Evolutionary conservation across 1,140 invertebrate genomes (phyloP), one percentile per base, ranked within the genome.

Genomic region (Eubasilissa regina): DNA sequence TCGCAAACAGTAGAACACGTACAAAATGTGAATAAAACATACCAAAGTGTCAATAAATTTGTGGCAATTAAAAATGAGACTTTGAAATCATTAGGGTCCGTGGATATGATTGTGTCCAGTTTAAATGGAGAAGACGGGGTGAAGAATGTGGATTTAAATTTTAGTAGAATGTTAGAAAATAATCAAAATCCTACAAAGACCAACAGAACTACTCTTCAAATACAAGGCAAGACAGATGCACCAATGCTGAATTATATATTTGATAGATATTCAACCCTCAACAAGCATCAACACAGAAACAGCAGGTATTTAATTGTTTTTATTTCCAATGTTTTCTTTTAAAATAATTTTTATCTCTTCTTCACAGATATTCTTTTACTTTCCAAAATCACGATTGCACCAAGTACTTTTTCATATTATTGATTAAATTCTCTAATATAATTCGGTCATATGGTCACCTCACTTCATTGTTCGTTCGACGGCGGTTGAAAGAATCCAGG

Each of bases 241-340:
- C 92, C 93, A 13, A 93, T 94, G 92, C 85, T 94, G 17, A 93
- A 93, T 84, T 93, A 93, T 81, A 93, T 94, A 78, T 93, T 93
- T 83, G 93, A 94, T 83, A 90, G 92, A 0, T 92, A 92, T 82
- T 92, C 91, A 15, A 90, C 90, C 51, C 88, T 90, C 55, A 91
- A 94, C 85, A 93, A 93, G 76, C 92, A 93, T 85, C 92, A 92
- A 82, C 92, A 93, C 68, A 85, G 87, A 70, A 87, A 88, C 88
- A 90, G 91, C 84, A 90, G 89, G 90, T 91, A 83, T 87, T 86
- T 35, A 3, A 35, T 83, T 47, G 83, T 87, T 86, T 83, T 1
- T 48, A 51, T 72, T 53, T 11, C 44, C 10, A 13, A 12, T 11
- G 13, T 13, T 6, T 13, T n/a, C 13, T 53, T 13, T 53, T 53